These are phyloP conservation scores for Phyllotreta cruciferae DNA, from an alignment of 2,888 invertebrate species.

Conservation along the genomic window DNA sequence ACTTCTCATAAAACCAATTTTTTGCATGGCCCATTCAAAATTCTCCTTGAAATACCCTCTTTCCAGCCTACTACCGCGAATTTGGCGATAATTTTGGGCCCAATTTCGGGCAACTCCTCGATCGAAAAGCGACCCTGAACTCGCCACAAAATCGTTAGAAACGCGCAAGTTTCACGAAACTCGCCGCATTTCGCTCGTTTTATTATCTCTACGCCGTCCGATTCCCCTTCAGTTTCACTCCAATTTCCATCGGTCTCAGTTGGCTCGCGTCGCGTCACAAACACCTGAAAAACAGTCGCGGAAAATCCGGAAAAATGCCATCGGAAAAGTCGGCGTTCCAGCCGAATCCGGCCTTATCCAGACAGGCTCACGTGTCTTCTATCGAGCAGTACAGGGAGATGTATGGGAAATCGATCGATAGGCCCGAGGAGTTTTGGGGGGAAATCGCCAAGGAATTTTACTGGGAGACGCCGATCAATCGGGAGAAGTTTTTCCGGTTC, in stretches of 20 bases:
- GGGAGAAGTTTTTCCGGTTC: conserved; percentile 82
- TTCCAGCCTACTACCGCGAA: too few species aligned
- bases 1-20: too few species aligned
- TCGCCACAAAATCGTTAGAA: too few species aligned
- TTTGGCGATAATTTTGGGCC: too few species aligned
- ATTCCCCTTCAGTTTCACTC: conserved; percentile 1
- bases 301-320: conserved; percentile 59
- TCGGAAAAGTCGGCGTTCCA: conserved; percentile 66
- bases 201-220: not conserved
- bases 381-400: conserved; percentile 81
- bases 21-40: too few species aligned
- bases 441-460: conserved; percentile 92
- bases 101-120: too few species aligned
- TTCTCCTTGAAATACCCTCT: too few species aligned
- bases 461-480: conserved; percentile 83
- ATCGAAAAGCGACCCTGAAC: too few species aligned
- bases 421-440: conserved; percentile 92
- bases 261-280: conserved; percentile 3
- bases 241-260: not conserved
- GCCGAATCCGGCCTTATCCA: conserved; percentile 66
- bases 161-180: too few species aligned
- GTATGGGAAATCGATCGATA: conserved; percentile 85
- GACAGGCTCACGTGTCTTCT: conserved; percentile 70
- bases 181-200: too few species aligned
- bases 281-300: not conserved